phyloP scores from a whole-genome alignment of 2,113 vertebrate genomes.

The Melanerpes formicivorus region DNA sequence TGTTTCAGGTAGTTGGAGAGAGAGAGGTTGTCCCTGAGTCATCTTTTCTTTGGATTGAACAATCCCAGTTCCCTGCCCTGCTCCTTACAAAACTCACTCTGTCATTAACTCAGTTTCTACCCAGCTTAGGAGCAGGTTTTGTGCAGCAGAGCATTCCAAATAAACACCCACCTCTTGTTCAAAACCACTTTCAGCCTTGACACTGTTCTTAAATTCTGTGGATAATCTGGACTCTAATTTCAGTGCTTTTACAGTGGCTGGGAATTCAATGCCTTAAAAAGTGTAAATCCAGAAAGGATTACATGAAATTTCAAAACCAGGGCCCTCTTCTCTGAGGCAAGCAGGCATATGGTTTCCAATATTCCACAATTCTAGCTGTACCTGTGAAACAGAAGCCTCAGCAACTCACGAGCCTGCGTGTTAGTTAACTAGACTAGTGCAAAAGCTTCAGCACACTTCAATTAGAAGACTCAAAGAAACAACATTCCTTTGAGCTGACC shows the following conservation, averaged over 20 bases:
- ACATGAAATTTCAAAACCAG: constrained; percentile 29
- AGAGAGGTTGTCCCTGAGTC: no score
- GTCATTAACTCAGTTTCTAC: not conserved
- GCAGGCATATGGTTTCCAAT: constrained; percentile 60
- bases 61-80: no score
- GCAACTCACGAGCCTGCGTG: constrained; percentile 67
- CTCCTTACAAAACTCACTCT: not conserved
- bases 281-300: constrained; percentile 61
- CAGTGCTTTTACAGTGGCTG: constrained; percentile 38
- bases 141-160: constrained; percentile 12
- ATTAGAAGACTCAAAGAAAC: constrained; percentile 65
- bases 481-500: constrained; percentile 72
- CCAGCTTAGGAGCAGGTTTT: not conserved
- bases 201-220: constrained; percentile 1
- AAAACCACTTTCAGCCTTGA: not conserved
- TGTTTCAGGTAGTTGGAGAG: no score
- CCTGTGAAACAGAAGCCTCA: constrained; percentile 74
- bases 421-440: constrained; percentile 65
- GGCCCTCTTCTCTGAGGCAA: constrained; percentile 35
- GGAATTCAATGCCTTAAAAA: constrained; percentile 43
- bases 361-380: constrained; percentile 68
- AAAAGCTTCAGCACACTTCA: constrained; percentile 64
- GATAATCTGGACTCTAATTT: constrained; percentile 58
- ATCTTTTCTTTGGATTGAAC: no score
- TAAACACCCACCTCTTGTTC: constrained; percentile 33